Conservation (phyloP, 1,140 invertebrate genomes). For the Lepidurus couesii region DNA sequence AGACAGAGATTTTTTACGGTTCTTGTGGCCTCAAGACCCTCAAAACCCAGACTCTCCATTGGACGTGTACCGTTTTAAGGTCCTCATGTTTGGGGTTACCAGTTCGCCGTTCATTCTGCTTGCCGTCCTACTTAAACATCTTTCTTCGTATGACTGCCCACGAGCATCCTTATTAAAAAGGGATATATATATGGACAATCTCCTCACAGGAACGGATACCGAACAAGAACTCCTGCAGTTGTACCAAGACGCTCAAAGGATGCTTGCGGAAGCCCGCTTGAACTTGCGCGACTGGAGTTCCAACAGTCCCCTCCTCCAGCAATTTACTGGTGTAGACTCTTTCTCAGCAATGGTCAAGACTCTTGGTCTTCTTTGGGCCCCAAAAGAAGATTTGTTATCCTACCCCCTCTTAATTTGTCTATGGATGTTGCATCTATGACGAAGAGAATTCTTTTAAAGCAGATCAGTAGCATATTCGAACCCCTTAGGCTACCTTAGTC, state of each 20-base stretch:
- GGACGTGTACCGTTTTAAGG: constrained; percentile 5
- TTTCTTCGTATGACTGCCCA: not conserved
- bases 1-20: constrained; percentile 26
- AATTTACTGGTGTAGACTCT: not conserved
- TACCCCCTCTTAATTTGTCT: constrained; percentile 18
- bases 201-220: not conserved
- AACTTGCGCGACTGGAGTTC: not conserved
- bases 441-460: constrained; percentile 33
- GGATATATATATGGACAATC: constrained; percentile 24
- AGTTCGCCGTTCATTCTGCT: not conserved
- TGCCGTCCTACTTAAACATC: not conserved
- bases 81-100: constrained; percentile 12
- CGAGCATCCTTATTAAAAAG: not conserved
- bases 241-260: not conserved
- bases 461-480: constrained; percentile 41
- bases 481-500: constrained; percentile 44
- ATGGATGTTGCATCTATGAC: not conserved
- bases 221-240: not conserved
- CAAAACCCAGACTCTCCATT: not conserved
- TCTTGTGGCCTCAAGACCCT: not conserved
- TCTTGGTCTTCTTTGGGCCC: constrained; percentile 23
- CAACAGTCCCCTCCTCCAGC: not conserved
- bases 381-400: constrained; percentile 20
- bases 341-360: not conserved
- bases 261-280: not conserved